Evolutionary conservation across 2,888 invertebrate genomes (phyloP).

Genomic region (Glyphotaelius pellucidus): DNA sequence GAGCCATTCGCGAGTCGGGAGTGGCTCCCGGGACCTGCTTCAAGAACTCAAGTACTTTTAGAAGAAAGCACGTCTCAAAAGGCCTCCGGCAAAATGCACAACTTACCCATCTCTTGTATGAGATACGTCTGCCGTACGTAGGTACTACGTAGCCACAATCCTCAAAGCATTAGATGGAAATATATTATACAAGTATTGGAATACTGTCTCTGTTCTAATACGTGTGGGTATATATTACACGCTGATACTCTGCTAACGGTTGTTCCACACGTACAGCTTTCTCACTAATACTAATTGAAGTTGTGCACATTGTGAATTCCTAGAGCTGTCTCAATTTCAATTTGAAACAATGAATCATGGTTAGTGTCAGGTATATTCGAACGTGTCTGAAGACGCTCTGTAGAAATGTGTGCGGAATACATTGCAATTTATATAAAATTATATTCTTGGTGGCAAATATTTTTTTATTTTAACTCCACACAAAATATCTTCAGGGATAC

Average conservation of each 20-base stretch:
- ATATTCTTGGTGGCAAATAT: not conserved
- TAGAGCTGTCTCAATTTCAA: not conserved
- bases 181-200: not conserved
- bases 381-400: not conserved
- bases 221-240: not conserved
- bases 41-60: no score
- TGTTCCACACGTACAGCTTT: not conserved
- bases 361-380: not conserved
- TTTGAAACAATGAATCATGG: not conserved
- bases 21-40: no score
- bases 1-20: no score
- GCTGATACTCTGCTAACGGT: not conserved
- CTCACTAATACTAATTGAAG: not conserved
- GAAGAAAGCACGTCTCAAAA: no score
- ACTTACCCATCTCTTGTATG: no score
- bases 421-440: not conserved
- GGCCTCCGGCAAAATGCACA: no score
- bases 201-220: not conserved
- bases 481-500: not conserved
- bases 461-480: not conserved
- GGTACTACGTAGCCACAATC: conserved; percentile 21
- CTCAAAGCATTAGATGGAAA: not conserved
- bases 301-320: not conserved
- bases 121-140: conserved; percentile 26
- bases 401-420: not conserved